Conservation (phyloP, 2,113 vertebrate species). For the Rissa tridactyla region DNA sequence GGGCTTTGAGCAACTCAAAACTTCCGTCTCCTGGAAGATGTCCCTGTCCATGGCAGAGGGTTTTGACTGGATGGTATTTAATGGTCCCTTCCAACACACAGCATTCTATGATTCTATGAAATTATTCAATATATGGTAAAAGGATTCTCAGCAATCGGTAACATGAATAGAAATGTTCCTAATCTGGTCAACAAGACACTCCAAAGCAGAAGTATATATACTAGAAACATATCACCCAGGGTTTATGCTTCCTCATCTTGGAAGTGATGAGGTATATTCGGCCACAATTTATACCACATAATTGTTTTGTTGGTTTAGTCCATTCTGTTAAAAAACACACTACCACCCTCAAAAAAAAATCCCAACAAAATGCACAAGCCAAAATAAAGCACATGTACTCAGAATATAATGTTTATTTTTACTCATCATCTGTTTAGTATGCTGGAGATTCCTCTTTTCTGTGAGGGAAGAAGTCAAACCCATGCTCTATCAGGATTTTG, state of each 20-base stretch:
- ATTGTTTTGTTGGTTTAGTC: not conserved
- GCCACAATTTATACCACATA: not conserved
- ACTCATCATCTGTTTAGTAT: not conserved
- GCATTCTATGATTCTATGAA: not conserved
- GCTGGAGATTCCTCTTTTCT: not conserved
- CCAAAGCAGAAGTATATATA: not conserved
- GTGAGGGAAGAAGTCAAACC: not conserved
- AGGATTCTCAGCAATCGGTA: not conserved
- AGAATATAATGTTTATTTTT: not conserved
- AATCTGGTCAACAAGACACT: not conserved
- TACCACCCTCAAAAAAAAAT: accelerated
- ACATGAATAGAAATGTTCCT: not conserved
- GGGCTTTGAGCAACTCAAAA: not conserved
- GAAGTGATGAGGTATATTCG: not conserved
- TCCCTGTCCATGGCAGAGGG: not conserved
- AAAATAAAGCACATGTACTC: not conserved
- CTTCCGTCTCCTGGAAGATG: not conserved
- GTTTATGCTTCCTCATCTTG: not conserved
- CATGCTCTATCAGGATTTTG: not conserved
- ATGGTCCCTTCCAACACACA: not conserved
- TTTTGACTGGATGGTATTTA: not conserved
- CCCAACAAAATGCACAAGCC: not conserved
- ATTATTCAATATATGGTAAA: not conserved
- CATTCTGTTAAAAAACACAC: not conserved
- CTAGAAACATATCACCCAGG: not conserved